phyloP scores from a whole-genome alignment of 2,888 invertebrate genomes.

The Agonopterix heracliana region DNA sequence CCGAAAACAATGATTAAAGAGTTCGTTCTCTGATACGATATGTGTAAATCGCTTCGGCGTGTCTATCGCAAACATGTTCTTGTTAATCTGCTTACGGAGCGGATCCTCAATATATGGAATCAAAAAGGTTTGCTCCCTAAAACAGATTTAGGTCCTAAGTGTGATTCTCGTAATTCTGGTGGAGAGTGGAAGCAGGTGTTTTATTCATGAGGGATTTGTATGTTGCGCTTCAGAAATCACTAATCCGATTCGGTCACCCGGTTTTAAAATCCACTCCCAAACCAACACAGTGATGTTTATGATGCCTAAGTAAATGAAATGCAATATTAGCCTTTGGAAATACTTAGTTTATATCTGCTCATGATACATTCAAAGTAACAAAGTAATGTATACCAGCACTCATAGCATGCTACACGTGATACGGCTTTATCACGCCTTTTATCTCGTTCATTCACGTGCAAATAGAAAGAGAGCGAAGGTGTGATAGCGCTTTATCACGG shows the following conservation, averaged over 20 bases:
- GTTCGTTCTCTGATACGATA: slow-evolving; percentile 38
- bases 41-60: slow-evolving; percentile 31
- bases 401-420: too few species aligned
- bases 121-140: slow-evolving; percentile 27
- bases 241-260: slow-evolving; percentile 22
- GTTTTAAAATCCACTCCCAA: neutral
- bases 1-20: slow-evolving; percentile 33
- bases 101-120: slow-evolving; percentile 24
- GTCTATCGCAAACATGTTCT: slow-evolving; percentile 31
- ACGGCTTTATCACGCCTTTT: too few species aligned
- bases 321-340: too few species aligned
- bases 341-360: too few species aligned
- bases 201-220: slow-evolving; percentile 31
- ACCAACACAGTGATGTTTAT: too few species aligned
- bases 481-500: too few species aligned
- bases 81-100: slow-evolving; percentile 42
- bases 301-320: too few species aligned
- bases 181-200: slow-evolving; percentile 31
- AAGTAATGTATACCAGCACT: too few species aligned
- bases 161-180: slow-evolving; percentile 36
- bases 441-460: too few species aligned
- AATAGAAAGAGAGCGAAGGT: too few species aligned
- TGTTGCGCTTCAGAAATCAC: slow-evolving; percentile 22
- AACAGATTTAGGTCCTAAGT: slow-evolving; percentile 34
- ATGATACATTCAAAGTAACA: too few species aligned